Percentiles rank a stretch among this genome's conserved stretches.
These are phyloP conservation scores for Ruditapes philippinarum DNA, from an alignment of 1,140 invertebrate species.

Conservation along the genomic window DNA sequence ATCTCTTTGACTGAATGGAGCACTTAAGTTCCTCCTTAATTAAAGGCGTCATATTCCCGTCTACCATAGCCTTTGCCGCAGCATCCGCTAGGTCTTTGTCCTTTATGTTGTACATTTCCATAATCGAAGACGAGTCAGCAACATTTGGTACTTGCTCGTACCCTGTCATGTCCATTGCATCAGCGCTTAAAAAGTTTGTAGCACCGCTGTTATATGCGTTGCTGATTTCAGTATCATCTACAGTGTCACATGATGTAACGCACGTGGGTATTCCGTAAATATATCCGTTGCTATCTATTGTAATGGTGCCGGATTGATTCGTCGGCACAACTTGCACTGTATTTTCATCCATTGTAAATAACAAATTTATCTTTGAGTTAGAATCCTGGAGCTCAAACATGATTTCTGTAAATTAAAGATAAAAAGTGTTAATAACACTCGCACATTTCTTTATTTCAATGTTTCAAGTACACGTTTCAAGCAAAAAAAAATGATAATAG, in stretches of 20 bases:
- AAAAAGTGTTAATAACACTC: no score
- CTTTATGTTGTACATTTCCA: not conserved
- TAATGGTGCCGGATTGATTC: not conserved
- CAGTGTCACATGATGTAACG: not conserved
- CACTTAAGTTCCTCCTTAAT: conserved; percentile 97
- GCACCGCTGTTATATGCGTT: not conserved
- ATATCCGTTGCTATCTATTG: not conserved
- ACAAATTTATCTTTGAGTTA: conserved; percentile 22
- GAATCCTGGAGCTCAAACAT: conserved; percentile 43
- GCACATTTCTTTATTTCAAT: no score
- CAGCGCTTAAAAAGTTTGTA: not conserved
- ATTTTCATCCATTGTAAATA: conserved; percentile 44
- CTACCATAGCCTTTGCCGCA: not conserved
- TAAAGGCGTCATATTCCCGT: conserved; percentile 28
- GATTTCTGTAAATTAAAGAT: not conserved
- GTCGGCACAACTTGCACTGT: conserved; percentile 17
- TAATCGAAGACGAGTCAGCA: not conserved
- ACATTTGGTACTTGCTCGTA: not conserved
- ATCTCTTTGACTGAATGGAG: conserved; percentile 95
- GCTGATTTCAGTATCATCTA: not conserved
- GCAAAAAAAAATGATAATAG: no score
- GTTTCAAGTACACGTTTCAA: no score
- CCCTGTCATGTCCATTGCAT: not conserved
- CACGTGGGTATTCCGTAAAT: not conserved
- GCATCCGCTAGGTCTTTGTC: not conserved